phyloP scores from a whole-genome alignment of 2,797 vertebrate genomes.

The Darevskia nairensis region DNA sequence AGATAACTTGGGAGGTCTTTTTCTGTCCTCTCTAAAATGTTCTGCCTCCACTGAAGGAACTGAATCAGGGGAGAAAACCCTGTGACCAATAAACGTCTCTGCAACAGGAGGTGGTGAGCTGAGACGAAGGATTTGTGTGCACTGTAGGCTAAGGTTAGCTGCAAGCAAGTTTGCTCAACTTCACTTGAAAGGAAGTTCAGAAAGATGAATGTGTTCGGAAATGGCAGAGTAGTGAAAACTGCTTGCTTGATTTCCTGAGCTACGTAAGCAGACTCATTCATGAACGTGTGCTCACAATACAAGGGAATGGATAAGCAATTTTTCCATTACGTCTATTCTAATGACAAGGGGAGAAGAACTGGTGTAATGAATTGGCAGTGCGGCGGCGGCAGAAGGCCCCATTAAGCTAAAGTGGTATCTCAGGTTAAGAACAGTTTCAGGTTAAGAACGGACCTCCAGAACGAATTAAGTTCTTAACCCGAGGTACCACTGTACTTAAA shows the following conservation, averaged over 20 bases:
- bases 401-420: no score
- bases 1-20: neutral
- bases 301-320: neutral
- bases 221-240: neutral
- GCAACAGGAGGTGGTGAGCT: rapidly evolving
- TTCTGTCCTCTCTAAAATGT: neutral
- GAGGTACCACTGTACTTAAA: no score
- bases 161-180: rapidly evolving
- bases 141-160: rapidly evolving
- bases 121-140: neutral
- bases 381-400: no score
- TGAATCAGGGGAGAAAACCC: neutral
- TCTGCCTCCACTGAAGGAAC: rapidly evolving
- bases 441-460: no score
- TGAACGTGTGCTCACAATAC: rapidly evolving
- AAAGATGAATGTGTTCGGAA: neutral
- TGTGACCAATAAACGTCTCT: neutral
- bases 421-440: no score
- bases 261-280: neutral
- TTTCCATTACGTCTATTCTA: neutral
- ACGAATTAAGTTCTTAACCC: no score
- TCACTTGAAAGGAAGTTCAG: neutral
- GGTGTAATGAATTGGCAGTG: neutral
- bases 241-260: neutral
- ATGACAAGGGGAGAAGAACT: conserved; percentile 14